Percentiles rank a stretch among this genome's conserved stretches.
These are phyloP conservation scores for Amphipyra tragopoginis DNA, from an alignment of 2,888 invertebrate species.

Conservation along the genomic window DNA sequence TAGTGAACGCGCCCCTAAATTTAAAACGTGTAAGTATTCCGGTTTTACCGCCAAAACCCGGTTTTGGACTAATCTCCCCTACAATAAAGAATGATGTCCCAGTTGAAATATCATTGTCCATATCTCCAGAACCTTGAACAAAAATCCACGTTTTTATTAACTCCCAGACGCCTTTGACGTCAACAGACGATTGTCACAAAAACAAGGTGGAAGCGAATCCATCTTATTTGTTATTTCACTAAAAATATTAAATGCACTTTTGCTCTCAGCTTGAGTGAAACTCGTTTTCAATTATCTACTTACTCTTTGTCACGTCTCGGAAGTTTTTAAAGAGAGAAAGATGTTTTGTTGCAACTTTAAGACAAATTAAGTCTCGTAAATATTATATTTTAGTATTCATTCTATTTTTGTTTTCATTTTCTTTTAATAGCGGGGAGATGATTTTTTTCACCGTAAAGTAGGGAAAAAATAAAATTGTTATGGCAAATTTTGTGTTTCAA, in stretches of 20 bases:
- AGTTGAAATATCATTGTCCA: not conserved
- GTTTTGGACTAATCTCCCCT: no score
- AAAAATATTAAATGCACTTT: slow-evolving; percentile 60
- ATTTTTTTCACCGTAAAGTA: slow-evolving; percentile 4
- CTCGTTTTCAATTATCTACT: slow-evolving; percentile 59
- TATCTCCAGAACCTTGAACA: not conserved
- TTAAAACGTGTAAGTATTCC: no score
- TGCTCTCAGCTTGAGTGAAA: slow-evolving; percentile 42
- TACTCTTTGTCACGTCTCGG: slow-evolving; percentile 50
- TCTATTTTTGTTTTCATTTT: slow-evolving; percentile 35
- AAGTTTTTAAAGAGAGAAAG: slow-evolving; percentile 20
- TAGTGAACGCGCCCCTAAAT: no score
- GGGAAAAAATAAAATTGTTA: no score
- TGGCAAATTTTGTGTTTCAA: no score
- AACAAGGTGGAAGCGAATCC: slow-evolving; percentile 21
- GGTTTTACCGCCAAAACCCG: no score
- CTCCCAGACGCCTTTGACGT: slow-evolving; percentile 25
- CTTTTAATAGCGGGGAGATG: slow-evolving; percentile 10
- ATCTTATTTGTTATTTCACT: slow-evolving; percentile 53
- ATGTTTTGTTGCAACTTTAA: slow-evolving; percentile 39
- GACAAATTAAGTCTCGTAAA: slow-evolving; percentile 35
- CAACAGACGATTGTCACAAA: slow-evolving; percentile 34
- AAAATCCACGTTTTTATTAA: slow-evolving; percentile 36
- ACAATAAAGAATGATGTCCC: no score
- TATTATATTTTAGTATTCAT: slow-evolving; percentile 32